A percentile compares a stretch with the other conserved stretches of the same genome.
These are phyloP conservation scores for Mesochorus sp. DNA, from an alignment of 2,888 invertebrate species.

Conservation along the genomic window DNA sequence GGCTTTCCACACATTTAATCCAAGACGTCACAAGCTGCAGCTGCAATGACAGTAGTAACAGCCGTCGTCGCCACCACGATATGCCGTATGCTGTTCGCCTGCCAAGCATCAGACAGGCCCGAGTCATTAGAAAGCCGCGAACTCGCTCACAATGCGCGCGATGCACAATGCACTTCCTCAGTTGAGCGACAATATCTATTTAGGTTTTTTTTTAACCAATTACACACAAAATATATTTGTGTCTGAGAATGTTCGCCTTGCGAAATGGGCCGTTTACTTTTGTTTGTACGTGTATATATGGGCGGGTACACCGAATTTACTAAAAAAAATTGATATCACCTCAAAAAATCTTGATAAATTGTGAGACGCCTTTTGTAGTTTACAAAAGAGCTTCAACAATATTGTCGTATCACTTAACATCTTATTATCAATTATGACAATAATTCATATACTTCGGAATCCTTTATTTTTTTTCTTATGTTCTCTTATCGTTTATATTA, in stretches of 20 bases:
- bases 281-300: neutral
- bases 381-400: neutral
- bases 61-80: slow-evolving; percentile 51
- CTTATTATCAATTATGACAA: too few relatives aligned
- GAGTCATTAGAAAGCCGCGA: slow-evolving; percentile 71
- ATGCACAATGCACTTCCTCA: slow-evolving; percentile 48
- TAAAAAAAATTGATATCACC: neutral
- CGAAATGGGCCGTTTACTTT: neutral
- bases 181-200: slow-evolving; percentile 47
- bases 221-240: too few relatives aligned
- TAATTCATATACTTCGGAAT: too few relatives aligned
- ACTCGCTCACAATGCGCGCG: slow-evolving; percentile 68
- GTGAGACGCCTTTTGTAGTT: neutral
- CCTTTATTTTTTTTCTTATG: too few relatives aligned
- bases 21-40: slow-evolving; percentile 49
- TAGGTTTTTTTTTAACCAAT: slow-evolving; percentile 12
- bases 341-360: too few relatives aligned
- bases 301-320: neutral
- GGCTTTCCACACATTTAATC: slow-evolving; percentile 55
- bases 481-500: too few relatives aligned
- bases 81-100: slow-evolving; percentile 44
- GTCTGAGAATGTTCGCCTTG: neutral
- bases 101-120: slow-evolving; percentile 65
- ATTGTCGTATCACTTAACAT: neutral
- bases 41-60: slow-evolving; percentile 51